Conservation (phyloP, 2,797 vertebrate genomes). For the Dendrocincla tyrannina region DNA sequence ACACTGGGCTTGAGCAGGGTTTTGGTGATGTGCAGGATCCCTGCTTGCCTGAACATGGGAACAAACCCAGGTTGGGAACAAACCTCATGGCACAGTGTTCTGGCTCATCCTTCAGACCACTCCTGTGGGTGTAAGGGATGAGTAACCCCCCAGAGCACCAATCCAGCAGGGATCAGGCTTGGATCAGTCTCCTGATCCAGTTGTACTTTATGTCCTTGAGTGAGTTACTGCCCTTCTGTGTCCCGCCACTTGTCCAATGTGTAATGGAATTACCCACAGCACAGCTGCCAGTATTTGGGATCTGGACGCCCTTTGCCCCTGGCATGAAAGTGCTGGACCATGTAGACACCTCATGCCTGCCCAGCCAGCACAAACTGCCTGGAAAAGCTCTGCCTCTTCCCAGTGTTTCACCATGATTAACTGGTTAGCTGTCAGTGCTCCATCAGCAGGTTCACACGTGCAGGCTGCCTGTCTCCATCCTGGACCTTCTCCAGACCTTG, state of each 20-base stretch:
- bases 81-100: not conserved
- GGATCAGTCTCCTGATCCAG: not conserved
- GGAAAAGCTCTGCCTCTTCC: not conserved
- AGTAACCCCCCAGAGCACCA: not conserved
- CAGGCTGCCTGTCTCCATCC: not conserved
- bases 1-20: not conserved
- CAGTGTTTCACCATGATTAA: not conserved
- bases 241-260: fast-evolving
- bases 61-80: not conserved
- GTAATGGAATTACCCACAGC: fast-evolving
- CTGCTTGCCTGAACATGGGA: not conserved
- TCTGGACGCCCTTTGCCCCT: not conserved
- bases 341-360: fast-evolving
- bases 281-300: not conserved
- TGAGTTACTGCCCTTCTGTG: not conserved
- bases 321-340: not conserved
- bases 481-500: not conserved
- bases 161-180: not conserved
- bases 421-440: not conserved
- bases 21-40: not conserved
- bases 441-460: fast-evolving
- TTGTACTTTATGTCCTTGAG: not conserved
- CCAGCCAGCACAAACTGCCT: not conserved
- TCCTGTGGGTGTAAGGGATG: not conserved
- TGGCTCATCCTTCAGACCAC: not conserved